Conservation (phyloP, 2,888 invertebrate genomes). For the Mylabris sibirica region DNA sequence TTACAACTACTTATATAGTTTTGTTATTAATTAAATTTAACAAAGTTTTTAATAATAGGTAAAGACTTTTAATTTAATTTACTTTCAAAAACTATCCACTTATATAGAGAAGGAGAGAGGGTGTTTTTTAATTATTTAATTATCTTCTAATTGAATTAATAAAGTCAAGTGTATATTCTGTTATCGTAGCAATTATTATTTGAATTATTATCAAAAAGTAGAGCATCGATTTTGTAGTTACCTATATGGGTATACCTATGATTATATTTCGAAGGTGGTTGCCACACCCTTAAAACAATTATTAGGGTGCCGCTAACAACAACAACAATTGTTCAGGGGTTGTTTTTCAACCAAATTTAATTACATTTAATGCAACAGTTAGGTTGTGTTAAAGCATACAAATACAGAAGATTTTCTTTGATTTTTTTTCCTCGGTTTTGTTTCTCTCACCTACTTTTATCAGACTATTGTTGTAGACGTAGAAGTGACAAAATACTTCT, state of each 20-base stretch:
- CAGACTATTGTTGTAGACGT: neutral
- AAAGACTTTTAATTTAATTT: neutral
- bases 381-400: neutral
- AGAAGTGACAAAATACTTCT: neutral
- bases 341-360: constrained; percentile 13
- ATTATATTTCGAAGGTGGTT: neutral
- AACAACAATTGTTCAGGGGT: neutral
- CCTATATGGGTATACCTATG: neutral
- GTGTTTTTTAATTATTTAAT: neutral
- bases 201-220: neutral
- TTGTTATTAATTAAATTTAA: constrained; percentile 3
- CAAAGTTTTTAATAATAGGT: neutral
- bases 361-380: constrained; percentile 6
- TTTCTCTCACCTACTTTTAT: too few relatives aligned
- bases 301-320: neutral
- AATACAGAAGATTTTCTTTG: neutral
- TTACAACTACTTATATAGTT: neutral
- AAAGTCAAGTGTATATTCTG: neutral
- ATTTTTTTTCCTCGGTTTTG: neutral
- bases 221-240: neutral
- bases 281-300: constrained; percentile 8
- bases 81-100: neutral
- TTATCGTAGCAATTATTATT: neutral
- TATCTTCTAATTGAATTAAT: neutral
- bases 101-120: neutral